Conservation (phyloP, 2,888 invertebrate species). For the Eupeodes luniger region DNA sequence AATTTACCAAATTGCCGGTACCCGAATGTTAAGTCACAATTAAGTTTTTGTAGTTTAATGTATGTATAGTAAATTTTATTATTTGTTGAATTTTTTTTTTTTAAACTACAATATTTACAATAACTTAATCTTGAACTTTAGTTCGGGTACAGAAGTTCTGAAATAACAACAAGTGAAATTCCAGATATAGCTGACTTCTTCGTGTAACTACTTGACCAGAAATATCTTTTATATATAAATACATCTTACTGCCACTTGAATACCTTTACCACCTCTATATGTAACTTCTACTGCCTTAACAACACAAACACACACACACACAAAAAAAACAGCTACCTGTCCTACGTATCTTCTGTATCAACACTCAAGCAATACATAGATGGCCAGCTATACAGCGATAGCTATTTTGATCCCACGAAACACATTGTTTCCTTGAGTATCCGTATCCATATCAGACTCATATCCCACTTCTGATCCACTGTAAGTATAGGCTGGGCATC, state of each 20-base stretch:
- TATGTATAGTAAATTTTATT: too few species aligned
- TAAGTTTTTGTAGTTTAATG: too few species aligned
- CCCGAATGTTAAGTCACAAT: too few species aligned
- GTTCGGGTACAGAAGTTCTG: neutral
- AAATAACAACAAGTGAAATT: conserved; percentile 43
- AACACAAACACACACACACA: neutral
- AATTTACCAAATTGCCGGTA: too few species aligned
- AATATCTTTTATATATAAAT: conserved; percentile 40
- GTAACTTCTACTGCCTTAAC: conserved; percentile 39
- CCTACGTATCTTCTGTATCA: conserved; percentile 28
- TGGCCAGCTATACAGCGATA: neutral
- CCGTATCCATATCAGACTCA: conserved; percentile 7
- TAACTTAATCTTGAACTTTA: too few species aligned
- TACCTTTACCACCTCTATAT: conserved; percentile 15
- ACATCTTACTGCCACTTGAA: conserved; percentile 61
- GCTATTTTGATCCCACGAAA: conserved; percentile 9
- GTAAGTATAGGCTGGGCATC: neutral
- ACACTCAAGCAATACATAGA: conserved; percentile 36
- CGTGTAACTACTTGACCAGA: conserved; percentile 54
- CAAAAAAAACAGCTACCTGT: conserved; percentile 54
- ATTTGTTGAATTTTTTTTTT: too few species aligned
- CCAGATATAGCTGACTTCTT: conserved; percentile 51
- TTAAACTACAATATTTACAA: too few species aligned
- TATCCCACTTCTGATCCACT: conserved; percentile 23
- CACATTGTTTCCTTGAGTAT: neutral